Conservation (phyloP, 2,113 vertebrate genomes). For the Australoheros scitulus region DNA sequence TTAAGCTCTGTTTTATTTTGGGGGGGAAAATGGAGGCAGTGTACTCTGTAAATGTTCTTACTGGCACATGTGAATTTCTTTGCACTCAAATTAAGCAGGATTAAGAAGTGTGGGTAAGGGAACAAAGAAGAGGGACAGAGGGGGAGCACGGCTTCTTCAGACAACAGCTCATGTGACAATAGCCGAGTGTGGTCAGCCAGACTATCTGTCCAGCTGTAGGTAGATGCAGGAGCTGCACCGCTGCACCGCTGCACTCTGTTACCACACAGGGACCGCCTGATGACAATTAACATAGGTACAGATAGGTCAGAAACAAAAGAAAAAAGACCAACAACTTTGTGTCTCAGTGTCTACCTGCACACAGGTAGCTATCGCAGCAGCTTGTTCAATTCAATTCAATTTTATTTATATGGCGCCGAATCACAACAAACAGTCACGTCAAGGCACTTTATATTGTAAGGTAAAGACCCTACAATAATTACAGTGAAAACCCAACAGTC, state of each 20-base stretch:
- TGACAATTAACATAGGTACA: not conserved
- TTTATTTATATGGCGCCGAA: no score
- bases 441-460: no score
- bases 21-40: slow-evolving; percentile 84
- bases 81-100: slow-evolving; percentile 94
- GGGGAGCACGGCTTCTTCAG: slow-evolving; percentile 48
- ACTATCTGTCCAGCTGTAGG: slow-evolving; percentile 41
- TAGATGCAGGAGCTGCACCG: not conserved
- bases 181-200: slow-evolving; percentile 77
- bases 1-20: slow-evolving; percentile 82
- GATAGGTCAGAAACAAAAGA: not conserved
- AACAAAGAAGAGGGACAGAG: slow-evolving; percentile 44
- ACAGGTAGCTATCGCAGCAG: not conserved
- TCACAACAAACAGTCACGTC: no score
- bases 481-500: no score
- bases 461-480: no score
- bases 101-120: slow-evolving; percentile 76
- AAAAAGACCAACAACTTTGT: not conserved
- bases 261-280: not conserved
- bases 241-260: slow-evolving; percentile 3
- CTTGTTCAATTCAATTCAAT: not conserved
- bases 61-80: slow-evolving; percentile 92
- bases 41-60: slow-evolving; percentile 89
- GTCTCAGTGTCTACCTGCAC: not conserved
- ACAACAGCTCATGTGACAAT: slow-evolving; percentile 88